These are phyloP conservation scores for Tyrophagus putrescentiae DNA, from an alignment of 1,140 invertebrate species.

Conservation along the genomic window DNA sequence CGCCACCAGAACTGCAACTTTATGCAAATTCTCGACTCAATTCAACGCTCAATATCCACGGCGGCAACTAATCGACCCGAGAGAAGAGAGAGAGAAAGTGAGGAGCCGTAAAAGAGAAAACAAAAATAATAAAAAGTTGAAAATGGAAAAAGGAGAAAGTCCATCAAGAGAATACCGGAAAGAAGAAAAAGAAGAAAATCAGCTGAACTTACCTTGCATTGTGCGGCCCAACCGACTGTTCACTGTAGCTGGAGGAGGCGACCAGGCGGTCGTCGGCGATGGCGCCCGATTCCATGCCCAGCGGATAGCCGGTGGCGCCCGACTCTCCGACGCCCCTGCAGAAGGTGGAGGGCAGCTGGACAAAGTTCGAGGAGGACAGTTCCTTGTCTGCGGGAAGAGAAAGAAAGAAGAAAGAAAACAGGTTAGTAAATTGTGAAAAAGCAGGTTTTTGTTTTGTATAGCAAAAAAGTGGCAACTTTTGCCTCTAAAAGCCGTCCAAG, in stretches of 20 bases:
- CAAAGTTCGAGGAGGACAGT: too few species aligned
- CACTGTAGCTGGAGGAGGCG: slow-evolving; percentile 74
- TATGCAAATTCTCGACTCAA: not conserved
- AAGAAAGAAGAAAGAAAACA: too few species aligned
- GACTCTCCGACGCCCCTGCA: too few species aligned
- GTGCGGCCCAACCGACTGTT: slow-evolving; percentile 72
- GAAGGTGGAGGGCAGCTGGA: too few species aligned
- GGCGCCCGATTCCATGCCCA: slow-evolving; percentile 77
- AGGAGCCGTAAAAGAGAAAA: not conserved
- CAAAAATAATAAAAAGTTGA: not conserved
- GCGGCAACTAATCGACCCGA: not conserved
- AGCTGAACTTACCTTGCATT: slow-evolving; percentile 75
- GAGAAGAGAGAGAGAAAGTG: not conserved
- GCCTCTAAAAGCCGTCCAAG: too few species aligned
- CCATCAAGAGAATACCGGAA: not conserved
- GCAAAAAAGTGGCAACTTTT: too few species aligned
- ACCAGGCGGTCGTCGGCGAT: slow-evolving; percentile 69
- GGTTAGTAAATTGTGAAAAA: too few species aligned
- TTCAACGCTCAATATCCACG: not conserved
- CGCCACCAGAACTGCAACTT: not conserved
- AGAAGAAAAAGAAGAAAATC: slow-evolving; percentile 19
- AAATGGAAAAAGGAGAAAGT: not conserved
- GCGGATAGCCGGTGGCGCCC: too few species aligned
- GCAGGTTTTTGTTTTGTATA: too few species aligned
- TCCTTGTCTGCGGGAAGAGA: too few species aligned